Conservation (phyloP, 2,888 invertebrate genomes). For the Oeneis ivallda region DNA sequence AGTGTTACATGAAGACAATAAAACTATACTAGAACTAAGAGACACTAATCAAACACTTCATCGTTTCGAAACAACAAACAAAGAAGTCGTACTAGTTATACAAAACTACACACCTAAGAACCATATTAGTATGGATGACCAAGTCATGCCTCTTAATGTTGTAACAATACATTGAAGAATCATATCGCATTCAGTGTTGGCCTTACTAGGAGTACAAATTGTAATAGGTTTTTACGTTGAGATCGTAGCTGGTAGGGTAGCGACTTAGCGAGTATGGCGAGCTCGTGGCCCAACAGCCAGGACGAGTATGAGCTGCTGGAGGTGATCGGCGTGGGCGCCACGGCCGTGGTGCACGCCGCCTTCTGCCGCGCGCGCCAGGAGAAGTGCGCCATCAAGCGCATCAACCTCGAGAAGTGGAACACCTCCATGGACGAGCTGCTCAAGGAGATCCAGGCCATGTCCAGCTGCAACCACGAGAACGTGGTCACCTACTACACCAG, state of each 20-base stretch:
- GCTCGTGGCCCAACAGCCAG: constrained; percentile 93
- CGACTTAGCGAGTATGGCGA: constrained; percentile 55
- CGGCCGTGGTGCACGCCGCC: constrained; percentile 99
- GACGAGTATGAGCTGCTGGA: constrained; percentile 97
- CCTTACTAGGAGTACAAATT: constrained; percentile 66
- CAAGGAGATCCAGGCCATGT: constrained; percentile 98
- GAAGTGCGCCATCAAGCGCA: constrained; percentile 98
- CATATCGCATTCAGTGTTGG: constrained; percentile 49
- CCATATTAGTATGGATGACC: constrained; percentile 70
- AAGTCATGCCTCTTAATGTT: constrained; percentile 47
- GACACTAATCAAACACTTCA: constrained; percentile 53
- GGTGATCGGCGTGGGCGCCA: constrained; percentile 98
- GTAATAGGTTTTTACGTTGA: constrained; percentile 49
- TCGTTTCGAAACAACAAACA: constrained; percentile 54
- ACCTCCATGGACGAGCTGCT: constrained; percentile 99
- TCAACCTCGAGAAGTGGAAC: constrained; percentile 99
- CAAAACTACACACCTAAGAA: constrained; percentile 60
- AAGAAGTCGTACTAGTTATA: constrained; percentile 48
- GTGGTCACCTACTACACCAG: constrained; percentile 99
- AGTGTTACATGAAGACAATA: constrained; percentile 47
- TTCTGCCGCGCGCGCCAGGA: constrained; percentile 96
- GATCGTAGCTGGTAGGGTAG: neutral
- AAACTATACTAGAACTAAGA: constrained; percentile 63
- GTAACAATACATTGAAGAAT: constrained; percentile 39
- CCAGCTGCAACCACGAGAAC: constrained; percentile 99